These are phyloP conservation scores for Sceliomorpha sp. DNA, from an alignment of 2,888 invertebrate genomes.

Conservation along the genomic window DNA sequence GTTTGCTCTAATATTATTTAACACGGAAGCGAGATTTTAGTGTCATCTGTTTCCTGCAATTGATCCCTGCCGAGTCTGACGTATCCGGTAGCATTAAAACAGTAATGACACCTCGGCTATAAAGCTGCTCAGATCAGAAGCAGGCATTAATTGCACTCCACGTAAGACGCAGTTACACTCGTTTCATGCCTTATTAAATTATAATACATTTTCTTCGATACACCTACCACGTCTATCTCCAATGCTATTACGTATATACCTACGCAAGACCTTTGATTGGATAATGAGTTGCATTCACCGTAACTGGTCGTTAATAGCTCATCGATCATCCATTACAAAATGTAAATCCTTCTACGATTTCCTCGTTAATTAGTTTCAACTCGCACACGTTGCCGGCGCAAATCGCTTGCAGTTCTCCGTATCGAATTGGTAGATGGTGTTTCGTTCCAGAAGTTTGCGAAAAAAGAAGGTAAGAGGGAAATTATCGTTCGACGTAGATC, in stretches of 20 bases:
- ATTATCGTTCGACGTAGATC: too few species aligned
- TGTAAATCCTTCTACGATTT: conserved; percentile 21
- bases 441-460: too few species aligned
- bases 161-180: not conserved
- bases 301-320: conserved; percentile 39
- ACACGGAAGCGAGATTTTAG: conserved; percentile 22
- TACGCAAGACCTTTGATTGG: conserved; percentile 16
- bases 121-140: conserved; percentile 26
- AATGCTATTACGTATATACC: not conserved
- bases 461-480: too few species aligned
- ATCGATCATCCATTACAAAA: conserved; percentile 28
- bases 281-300: conserved; percentile 27
- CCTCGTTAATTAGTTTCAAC: conserved; percentile 23
- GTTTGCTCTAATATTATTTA: too few species aligned
- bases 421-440: too few species aligned
- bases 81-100: conserved; percentile 25
- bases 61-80: conserved; percentile 22
- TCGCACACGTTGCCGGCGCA: too few species aligned
- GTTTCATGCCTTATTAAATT: conserved; percentile 16
- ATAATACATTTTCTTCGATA: conserved; percentile 16
- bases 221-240: not conserved
- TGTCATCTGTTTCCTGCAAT: conserved; percentile 33
- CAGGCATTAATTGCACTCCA: conserved; percentile 13
- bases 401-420: conserved; percentile 8
- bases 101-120: conserved; percentile 32